A percentile compares a stretch with the other conserved stretches of the same genome.
Evolutionary conservation across 2,113 vertebrate species (phyloP).

Genomic region (Bombycilla garrulus): DNA sequence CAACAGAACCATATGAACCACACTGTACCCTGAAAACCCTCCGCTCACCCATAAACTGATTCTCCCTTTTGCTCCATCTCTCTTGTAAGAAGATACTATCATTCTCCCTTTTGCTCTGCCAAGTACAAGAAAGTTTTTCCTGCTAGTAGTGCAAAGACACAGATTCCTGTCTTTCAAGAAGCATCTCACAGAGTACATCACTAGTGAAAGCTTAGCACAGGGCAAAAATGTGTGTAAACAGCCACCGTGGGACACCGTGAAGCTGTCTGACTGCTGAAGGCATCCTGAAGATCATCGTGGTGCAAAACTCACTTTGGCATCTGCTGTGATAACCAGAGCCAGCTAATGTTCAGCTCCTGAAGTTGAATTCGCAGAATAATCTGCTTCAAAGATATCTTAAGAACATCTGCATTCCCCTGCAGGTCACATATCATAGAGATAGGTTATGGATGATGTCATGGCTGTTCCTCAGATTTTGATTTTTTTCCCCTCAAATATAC

Average conservation of each 20-base stretch:
- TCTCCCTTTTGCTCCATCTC: neutral
- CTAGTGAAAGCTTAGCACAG: neutral
- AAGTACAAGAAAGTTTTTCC: neutral
- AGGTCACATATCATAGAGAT: neutral
- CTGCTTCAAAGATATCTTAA: neutral
- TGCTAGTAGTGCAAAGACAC: neutral
- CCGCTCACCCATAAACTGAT: neutral
- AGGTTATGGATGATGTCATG: neutral
- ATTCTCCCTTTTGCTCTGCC: neutral
- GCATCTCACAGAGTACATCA: neutral
- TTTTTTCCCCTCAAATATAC: neutral
- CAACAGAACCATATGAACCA: neutral
- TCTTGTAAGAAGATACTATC: fast-evolving
- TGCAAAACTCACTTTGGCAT: neutral
- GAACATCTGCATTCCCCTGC: neutral
- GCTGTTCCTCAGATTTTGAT: neutral
- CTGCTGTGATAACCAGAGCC: neutral
- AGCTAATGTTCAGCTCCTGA: neutral
- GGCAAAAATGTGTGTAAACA: neutral
- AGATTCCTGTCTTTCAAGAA: neutral
- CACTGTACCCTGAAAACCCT: neutral
- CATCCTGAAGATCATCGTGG: neutral
- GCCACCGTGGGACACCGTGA: fast-evolving
- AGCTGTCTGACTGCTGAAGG: neutral
- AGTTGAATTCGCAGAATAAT: neutral